Evolutionary conservation across 2,888 invertebrate species (phyloP), one percentile per base, ranked within the genome.

Genomic region (Dichetophora obliterata): DNA sequence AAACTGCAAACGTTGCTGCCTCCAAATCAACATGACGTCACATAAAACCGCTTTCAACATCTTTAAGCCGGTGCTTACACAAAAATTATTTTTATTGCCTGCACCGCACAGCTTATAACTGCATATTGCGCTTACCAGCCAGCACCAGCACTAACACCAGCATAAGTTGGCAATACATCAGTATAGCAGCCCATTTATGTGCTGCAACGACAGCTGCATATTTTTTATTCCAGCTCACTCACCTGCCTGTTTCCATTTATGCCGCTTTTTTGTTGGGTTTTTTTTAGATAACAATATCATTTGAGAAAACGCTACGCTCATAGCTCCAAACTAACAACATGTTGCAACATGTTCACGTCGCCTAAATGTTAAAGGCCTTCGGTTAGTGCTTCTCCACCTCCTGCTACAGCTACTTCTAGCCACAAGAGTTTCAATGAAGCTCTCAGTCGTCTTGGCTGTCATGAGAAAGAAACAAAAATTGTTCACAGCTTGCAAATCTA

Each of bases 291-390:
- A 11, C 16, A 59, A 27, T 11, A 43, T 43, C 37, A 37, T 59
- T 59, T 59, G 5, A 59, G 19, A 14, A 24, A 11, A 27, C 11
- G 27, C 57, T 11, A 59, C 27, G 24, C 43, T 43, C 43, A 43
- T 43, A 43, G 43, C 43, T 43, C 16, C 63, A 48, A 50, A 5
- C 4, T 24, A 14, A 68, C 43, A 63, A 70, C 69, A 69, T 69
- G 69, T 69, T 69, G 31, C 54, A 70, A 54, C 70, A 54, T 52
- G 54, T 54, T 70, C 54, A 34, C 31, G 50, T 22, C 3, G 27
- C 34, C 19, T 70, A 70, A 70, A 70, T 70, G 70, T 70, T 70
- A 70, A 70, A 70, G 22, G 54, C 27, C 68, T 37, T 37, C 37
- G 8, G 37, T 8, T 37, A 37, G 37, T 8, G 37, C 37, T 37